Base-by-base conservation (phyloP, 2,888 invertebrate genomes). In the Altica lythri region DNA sequence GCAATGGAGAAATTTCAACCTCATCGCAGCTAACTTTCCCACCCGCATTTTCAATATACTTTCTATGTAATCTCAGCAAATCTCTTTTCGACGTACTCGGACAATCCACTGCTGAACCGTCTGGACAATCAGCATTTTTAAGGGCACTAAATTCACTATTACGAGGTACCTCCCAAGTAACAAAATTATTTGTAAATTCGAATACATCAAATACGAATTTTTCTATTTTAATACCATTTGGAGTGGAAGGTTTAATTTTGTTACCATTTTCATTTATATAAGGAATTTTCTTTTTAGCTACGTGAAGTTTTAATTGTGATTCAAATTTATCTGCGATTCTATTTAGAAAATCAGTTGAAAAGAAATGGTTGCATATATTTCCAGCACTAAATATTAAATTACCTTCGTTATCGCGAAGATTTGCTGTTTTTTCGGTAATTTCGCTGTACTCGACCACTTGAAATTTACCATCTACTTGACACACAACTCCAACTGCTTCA, bases 181-280 rank as follows among this genome's bases (percentile, higher is more conserved):
- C 93, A 70, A 99, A 92, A 66, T 88, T 88, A 61, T 91, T 85
- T 0, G 96, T 86, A 76, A 93, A 95, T 70, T 90, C 90, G 72
- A 99, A 99, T 0, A 98, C 96, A 76, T 99, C 99, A 74, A 99
- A 99, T 6, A 99, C 92, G 74, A 99, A 99, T 76, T 98, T 99
- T 72, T 99, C 99, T 78, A 99, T 89, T 79, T 99, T 99, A 61
- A 99, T 93, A 6, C 98, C 99, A 68, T 99, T 99, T 0, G 94
- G 88, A 57, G 85, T 83, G 0, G 84, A 82, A 0, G 99, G 97
- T 59, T 84, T 86, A 29, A 86, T 79, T 38, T 84, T 80, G 12
- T 84, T 78, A 2, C 93, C 92, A 5, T 83, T 79, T 1, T 81
- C 79, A 71, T 92, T 87, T 0, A 95, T 79, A 65, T 84, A 89